phyloP scores from a whole-genome alignment of 2,888 invertebrate genomes.

The Drosophila kuntzei region DNA sequence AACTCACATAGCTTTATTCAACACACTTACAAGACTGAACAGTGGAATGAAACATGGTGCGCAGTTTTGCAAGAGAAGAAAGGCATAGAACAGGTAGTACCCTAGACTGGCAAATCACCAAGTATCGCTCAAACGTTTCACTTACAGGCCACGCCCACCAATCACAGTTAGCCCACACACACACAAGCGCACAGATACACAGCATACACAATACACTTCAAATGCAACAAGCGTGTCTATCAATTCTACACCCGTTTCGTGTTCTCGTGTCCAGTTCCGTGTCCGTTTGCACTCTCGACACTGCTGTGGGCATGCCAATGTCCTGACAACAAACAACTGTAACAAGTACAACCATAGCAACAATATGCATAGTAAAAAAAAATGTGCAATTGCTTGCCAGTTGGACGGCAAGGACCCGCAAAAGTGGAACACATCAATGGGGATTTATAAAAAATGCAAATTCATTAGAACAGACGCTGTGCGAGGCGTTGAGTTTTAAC shows the following conservation, averaged over 20 bases:
- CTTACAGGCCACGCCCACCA: slow-evolving; percentile 12
- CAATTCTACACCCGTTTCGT: slow-evolving; percentile 45
- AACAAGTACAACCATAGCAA: slow-evolving; percentile 16
- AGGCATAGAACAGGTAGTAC: too few relatives aligned
- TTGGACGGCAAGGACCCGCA: slow-evolving; percentile 43
- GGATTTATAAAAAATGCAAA: slow-evolving; percentile 81
- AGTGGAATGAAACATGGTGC: slow-evolving; percentile 5
- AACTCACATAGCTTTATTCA: not conserved
- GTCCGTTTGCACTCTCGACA: slow-evolving; percentile 49
- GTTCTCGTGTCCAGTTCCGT: slow-evolving; percentile 36
- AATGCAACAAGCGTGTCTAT: slow-evolving; percentile 72
- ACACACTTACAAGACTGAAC: slow-evolving; percentile 1
- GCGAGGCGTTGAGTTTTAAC: slow-evolving; percentile 54
- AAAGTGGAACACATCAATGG: slow-evolving; percentile 76
- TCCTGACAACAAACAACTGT: slow-evolving; percentile 14
- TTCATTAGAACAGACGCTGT: slow-evolving; percentile 72
- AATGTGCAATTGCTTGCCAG: slow-evolving; percentile 62
- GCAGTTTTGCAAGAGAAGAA: not conserved
- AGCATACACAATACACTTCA: slow-evolving; percentile 29
- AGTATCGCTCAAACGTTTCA: slow-evolving; percentile 17
- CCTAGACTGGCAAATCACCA: slow-evolving; percentile 16
- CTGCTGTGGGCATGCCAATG: slow-evolving; percentile 44
- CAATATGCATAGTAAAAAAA: slow-evolving; percentile 27
- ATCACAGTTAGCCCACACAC: slow-evolving; percentile 3
- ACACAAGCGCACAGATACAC: slow-evolving; percentile 2